phyloP scores from a whole-genome alignment of 1,140 invertebrate genomes.

The Sminthurides bifidus region DNA sequence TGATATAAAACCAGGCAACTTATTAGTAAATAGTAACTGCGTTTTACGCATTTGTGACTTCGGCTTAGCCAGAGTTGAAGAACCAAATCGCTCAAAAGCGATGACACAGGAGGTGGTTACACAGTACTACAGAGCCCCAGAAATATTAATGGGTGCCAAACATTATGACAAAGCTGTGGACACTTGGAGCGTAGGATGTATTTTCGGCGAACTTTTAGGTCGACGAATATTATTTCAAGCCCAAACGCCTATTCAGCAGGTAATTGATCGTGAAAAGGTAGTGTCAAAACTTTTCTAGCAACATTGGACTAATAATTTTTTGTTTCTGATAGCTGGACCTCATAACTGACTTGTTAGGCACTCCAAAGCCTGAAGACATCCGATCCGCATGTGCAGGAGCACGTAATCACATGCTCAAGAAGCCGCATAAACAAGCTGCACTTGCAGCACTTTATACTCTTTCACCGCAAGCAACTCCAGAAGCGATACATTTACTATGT shows the following conservation, averaged over 20 bases:
- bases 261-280: constrained; percentile 34
- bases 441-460: constrained; percentile 83
- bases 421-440: constrained; percentile 75
- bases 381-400: constrained; percentile 91
- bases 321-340: constrained; percentile 65
- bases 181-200: constrained; percentile 99
- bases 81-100: constrained; percentile 76
- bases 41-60: constrained; percentile 99
- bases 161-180: constrained; percentile 95
- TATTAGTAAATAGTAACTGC: constrained; percentile 97
- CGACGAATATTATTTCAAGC: constrained; percentile 94
- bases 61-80: constrained; percentile 85
- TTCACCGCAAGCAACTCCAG: constrained; percentile 83
- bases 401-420: constrained; percentile 77
- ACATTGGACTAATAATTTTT: background rate
- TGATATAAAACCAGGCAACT: constrained; percentile 98
- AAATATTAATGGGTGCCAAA: constrained; percentile 94
- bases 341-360: constrained; percentile 92
- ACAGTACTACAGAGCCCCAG: constrained; percentile 97
- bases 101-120: constrained; percentile 99
- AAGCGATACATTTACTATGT: constrained; percentile 93
- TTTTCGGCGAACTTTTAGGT: constrained; percentile 92
- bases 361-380: constrained; percentile 93
- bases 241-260: constrained; percentile 85
- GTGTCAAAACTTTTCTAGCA: background rate